Evolutionary conservation across 2,113 vertebrate species (phyloP), one percentile per base, ranked within the genome.

Genomic region (Cnemophilus loriae): DNA sequence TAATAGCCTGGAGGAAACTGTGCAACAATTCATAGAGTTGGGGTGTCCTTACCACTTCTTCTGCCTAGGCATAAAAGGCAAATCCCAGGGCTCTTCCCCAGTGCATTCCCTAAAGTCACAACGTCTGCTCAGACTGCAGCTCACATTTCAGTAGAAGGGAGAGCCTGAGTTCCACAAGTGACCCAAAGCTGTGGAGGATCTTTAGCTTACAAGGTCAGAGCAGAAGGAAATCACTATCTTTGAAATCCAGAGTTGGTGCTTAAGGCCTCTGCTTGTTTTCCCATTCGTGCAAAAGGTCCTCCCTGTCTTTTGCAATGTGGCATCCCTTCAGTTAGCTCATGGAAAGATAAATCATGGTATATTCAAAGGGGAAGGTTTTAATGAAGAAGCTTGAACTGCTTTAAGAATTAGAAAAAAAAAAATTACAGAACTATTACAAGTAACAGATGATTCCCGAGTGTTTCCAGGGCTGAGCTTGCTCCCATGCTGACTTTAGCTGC

Each of bases 401-500:
- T 94, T 65, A 90, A 94, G 92, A 75, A 65, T 68, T 96, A 52
- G 56, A n/a, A 53, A 76, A 68, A 65, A 52, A 35, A 56, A 52
- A 83, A 55, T 68, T 70, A 81, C 64, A 88, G 75, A 93, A 79
- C 93, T 84, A 79, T 94, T 97, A 93, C 93, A 91, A 96, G 93
- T 91, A 96, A 94, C 93, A 93, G 89, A 95, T 95, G 91, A 97
- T 57, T 90, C 87, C 55, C 27, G 14, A 91, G 76, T 82, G 53
- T 94, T 96, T 96, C 84, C 87, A 95, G 84, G 95, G 69, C 84
- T 92, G 70, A 95, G 71, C 70, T 84, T 91, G 92, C 92, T 93
- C 80, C 85, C 93, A 86, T 96, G 95, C 97, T 97, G 95, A 53
- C 42, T 76, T 93, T 84, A 97, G 93, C 85, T 96, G 69, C 82